Evolutionary conservation across 2,113 vertebrate species (phyloP), one percentile per base, ranked within the genome.

Genomic region (Centropristis striata): DNA sequence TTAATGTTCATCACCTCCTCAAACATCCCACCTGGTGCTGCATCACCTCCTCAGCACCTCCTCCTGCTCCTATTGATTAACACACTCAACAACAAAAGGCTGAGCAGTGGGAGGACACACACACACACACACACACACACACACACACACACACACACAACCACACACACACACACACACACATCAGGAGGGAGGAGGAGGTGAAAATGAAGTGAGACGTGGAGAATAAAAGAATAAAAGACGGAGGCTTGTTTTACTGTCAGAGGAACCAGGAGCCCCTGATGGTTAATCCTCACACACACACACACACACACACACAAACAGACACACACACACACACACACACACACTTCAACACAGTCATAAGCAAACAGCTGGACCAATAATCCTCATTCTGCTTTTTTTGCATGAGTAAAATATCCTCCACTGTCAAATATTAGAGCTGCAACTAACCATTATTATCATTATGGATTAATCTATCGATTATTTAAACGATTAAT

Each of bases 191-290:
- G 41, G 75, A 88, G 25, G 60, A 75, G n/a, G 80, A 85, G 79
- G 86, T 89, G 92, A 92, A 89, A 93, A 93, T 92, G 41, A 91
- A 86, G 72, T 69, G 72, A 85, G 88, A 89, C 63, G 16, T 58
- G 73, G 84, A 84, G 84, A 91, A 91, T 86, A 81, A 87, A 89
- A 89, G 77, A 82, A 81, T 88, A 6, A 53, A 75, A 80, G 91
- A 90, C 60, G 44, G 10, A 68, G 70, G 75, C 83, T 87, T 84
- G 79, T 86, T 90, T 72, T 39, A 72, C 49, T 28, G 41, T 83
- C 32, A 67, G 49, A 72, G 65, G 55, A 73, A 65, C 55, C 18
- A 68, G 1, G 28, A 63, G 59, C 12, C 63, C 86, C 86, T 32
- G 66, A 65, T 86, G 90, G 69, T 79, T 88, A 87, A 90, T 92